Evolutionary conservation across 2,113 vertebrate genomes (phyloP).

Genomic region (Pristiophorus japonicus): DNA sequence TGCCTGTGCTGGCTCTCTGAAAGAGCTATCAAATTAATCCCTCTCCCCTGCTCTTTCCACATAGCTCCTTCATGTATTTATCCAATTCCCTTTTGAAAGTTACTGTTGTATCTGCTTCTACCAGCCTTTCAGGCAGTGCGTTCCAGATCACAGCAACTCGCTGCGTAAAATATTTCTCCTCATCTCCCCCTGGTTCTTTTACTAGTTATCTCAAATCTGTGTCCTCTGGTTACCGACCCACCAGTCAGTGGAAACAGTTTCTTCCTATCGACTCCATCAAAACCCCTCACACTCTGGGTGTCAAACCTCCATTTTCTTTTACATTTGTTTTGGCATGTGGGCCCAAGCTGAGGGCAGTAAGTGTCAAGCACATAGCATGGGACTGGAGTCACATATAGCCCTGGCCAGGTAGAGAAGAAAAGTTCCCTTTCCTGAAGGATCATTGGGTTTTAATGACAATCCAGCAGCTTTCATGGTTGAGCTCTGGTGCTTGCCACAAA

Average conservation of each 20-base stretch:
- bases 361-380: neutral
- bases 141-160: neutral
- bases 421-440: too few relatives aligned
- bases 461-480: too few relatives aligned
- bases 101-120: neutral
- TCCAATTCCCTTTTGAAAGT: neutral
- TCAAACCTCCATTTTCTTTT: neutral
- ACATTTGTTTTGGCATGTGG: neutral
- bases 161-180: neutral
- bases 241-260: too few relatives aligned
- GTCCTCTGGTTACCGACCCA: too few relatives aligned
- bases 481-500: neutral
- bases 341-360: neutral
- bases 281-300: neutral
- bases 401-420: neutral
- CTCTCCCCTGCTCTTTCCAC: neutral
- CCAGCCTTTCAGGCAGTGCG: neutral
- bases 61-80: neutral
- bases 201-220: neutral
- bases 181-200: neutral
- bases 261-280: neutral
- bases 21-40: neutral
- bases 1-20: neutral
- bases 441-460: too few relatives aligned
- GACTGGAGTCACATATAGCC: neutral